A percentile compares a stretch with the other conserved stretches of the same genome.
phyloP scores from a whole-genome alignment of 2,113 vertebrate genomes.

The Axis porcinus region DNA sequence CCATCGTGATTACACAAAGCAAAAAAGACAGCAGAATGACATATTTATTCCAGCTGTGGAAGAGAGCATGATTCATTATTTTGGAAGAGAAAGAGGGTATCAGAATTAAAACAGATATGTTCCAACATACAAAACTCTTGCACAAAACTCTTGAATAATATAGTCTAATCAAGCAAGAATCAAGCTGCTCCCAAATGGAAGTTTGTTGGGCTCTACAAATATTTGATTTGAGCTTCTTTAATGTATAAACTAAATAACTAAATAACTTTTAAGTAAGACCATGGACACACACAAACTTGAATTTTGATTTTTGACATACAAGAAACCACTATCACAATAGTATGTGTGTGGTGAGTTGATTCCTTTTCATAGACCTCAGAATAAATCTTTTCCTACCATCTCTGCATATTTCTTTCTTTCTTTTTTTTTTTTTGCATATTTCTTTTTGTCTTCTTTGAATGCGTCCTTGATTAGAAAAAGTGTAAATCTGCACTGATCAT shows the following conservation, averaged over 20 bases:
- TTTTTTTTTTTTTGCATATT: neutral
- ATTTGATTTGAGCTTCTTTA: neutral
- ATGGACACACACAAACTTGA: neutral
- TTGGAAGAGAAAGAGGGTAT: neutral
- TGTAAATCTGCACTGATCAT: neutral
- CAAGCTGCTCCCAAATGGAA: neutral
- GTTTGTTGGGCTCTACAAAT: neutral
- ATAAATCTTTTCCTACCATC: neutral
- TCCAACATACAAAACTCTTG: neutral
- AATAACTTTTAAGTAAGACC: neutral
- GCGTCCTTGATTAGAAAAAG: conserved; percentile 2
- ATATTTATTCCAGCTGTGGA: conserved; percentile 57
- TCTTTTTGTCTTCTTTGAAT: conserved; percentile 9
- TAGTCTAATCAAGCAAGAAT: neutral
- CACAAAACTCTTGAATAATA: neutral
- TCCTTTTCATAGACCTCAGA: neutral
- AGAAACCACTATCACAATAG: neutral
- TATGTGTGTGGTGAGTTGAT: neutral
- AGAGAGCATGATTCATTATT: neutral
- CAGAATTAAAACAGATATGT: conserved; percentile 4
- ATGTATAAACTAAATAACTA: neutral
- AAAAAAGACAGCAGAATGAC: neutral
- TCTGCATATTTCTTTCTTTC: neutral
- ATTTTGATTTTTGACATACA: neutral
- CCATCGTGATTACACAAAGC: conserved; percentile 24